Evolutionary conservation across 2,797 vertebrate species (phyloP), one percentile per base, ranked within the genome.

Genomic region (Pampus argenteus): DNA sequence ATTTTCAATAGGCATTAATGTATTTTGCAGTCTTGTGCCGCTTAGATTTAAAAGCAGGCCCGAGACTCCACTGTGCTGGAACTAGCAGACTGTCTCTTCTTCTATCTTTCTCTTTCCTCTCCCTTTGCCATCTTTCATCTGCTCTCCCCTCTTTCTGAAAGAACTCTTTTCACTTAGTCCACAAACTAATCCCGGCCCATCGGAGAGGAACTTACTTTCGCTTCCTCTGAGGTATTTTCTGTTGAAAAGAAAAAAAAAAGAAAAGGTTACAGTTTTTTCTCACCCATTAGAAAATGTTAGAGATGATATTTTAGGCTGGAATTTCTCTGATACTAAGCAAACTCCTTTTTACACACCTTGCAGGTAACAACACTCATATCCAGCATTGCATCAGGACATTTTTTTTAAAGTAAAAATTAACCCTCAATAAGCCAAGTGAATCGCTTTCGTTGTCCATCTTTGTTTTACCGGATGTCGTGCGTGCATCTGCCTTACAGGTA

Each of bases 1-100:
- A 83, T 86, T 85, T 89, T 89, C 85, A 84, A 82, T 83, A 80
- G 83, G 70, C 71, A 74, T 89, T 88, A 88, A 88, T 88, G 82
- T 56, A 23, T 88, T 90, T 77, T 85, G 70, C 86, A 63, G 74
- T 79, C 73, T 90, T 66, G 61, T 78, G 66, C 68, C 8, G 48
- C 76, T 84, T 68, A 63, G 57, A 79, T 84, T 84, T 78, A 80
- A 89, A 85, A 73, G 73, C 68, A 76, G 60, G 50, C 63, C 49
- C 44, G 54, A 82, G 54, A 42, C 74, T 82, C 48, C 57, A 2
- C 31, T 66, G 62, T 74, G 51, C 77, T 83, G 63, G 67, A 86
- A 74, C 64, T 22, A 71, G 80, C 62, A 56, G 61, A 63, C 48
- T 51, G 38, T 68, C 74, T 79, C 60, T 55, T 66, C 55, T 49